Base-by-base conservation (phyloP, 2,797 vertebrate genomes). In the Nasua narica region DNA sequence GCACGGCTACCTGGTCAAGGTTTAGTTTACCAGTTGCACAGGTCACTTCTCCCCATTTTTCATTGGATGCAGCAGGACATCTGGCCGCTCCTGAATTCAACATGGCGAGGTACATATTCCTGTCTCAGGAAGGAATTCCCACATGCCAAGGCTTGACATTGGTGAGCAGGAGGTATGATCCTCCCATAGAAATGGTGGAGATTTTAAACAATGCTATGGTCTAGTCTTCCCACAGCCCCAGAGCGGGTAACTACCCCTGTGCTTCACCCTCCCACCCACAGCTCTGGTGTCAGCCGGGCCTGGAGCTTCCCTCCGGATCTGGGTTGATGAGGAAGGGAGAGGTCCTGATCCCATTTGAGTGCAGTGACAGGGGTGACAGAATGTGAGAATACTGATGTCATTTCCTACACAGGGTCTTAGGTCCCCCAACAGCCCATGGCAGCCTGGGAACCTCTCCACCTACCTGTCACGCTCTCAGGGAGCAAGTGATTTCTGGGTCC, bases 211-310 rank as follows among this genome's bases (percentile, higher is more conserved):
- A 1, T 9, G 50, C 43, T 9, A 32, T 2, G 10, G 35, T 16
- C 16, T 7, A 46, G 29, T 52, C 2, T 16, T 7, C 40, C 48
- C 16, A 0, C 10, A 2, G 18, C 29, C 23, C 40, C 2, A 11
- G 77, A 40, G 25, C 7, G 2, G 0, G 0, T 7, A 5, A 27
- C 23, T 1, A 37, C 5, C 46, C 50, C 21, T n/a, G 4, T 27
- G 27, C 32, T 12, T 14, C 12, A 7, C 9, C 25, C 23, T 1
- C 43, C 29, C 3, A 3, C 37, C 9, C 4, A 0, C 2, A 9
- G 32, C 23, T 84, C 84, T 21, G 16, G 21, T 15, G 62, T 10
- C 5, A 9, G 19, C 52, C 1, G 5, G 70, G 37, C 35, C 8
- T 10, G 52, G 50, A 19, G 19, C 35, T 21, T 54, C 37, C 46